A percentile compares a stretch with the other conserved stretches of the same genome.
Evolutionary conservation across 1,140 invertebrate species (phyloP).

Genomic region (Coboldia fuscipes): DNA sequence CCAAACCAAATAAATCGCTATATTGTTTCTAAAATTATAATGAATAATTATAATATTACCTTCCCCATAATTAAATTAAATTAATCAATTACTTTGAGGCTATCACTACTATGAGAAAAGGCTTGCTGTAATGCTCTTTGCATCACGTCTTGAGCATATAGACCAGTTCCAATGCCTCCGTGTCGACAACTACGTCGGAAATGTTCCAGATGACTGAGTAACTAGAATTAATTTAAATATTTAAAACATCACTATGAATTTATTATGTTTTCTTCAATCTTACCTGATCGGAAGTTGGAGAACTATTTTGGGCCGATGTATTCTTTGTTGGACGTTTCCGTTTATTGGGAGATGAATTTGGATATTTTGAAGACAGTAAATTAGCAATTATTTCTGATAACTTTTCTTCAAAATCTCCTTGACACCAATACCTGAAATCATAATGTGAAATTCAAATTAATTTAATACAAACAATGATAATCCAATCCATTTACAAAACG

Average conservation of each 20-base stretch:
- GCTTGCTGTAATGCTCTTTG: slow-evolving; percentile 69
- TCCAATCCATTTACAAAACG: not conserved
- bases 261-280: slow-evolving; percentile 7
- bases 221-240: slow-evolving; percentile 25
- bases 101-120: slow-evolving; percentile 58
- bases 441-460: not conserved
- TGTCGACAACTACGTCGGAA: slow-evolving; percentile 52
- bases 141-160: slow-evolving; percentile 55
- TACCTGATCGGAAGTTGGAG: slow-evolving; percentile 31
- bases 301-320: slow-evolving; percentile 31
- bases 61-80: too few species aligned
- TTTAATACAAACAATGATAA: not conserved
- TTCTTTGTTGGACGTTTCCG: slow-evolving; percentile 57
- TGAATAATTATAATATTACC: not conserved
- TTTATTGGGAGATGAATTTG: slow-evolving; percentile 70
- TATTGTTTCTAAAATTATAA: slow-evolving; percentile 50
- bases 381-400: slow-evolving; percentile 63
- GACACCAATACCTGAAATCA: slow-evolving; percentile 56
- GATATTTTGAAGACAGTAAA: slow-evolving; percentile 55
- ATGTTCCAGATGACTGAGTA: slow-evolving; percentile 79
- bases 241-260: not conserved
- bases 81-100: slow-evolving; percentile 25
- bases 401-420: slow-evolving; percentile 75
- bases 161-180: slow-evolving; percentile 28
- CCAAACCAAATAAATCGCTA: slow-evolving; percentile 73